Conservation (phyloP, 2,888 invertebrate species). For the Drosophila niveifrons region DNA sequence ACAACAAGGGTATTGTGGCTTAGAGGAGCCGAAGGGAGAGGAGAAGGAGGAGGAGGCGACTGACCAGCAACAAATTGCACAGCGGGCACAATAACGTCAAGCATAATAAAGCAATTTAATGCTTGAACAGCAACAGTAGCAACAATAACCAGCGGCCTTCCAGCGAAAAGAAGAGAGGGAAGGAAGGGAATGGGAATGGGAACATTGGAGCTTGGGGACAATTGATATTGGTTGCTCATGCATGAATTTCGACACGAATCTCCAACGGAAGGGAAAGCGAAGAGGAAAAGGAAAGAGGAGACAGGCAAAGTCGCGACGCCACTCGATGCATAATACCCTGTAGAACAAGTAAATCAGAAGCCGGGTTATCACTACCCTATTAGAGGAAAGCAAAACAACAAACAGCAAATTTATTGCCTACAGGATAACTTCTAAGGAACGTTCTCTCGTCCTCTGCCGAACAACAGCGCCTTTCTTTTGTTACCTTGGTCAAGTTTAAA, state of each 20-base stretch:
- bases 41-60: constrained; percentile 8
- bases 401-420: no score
- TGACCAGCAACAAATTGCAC: constrained; percentile 68
- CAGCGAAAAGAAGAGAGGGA: no score
- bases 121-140: constrained; percentile 61
- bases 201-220: constrained; percentile 21
- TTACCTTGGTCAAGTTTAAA: no score
- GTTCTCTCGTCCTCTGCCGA: no score
- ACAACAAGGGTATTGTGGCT: constrained; percentile 4
- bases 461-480: no score
- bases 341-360: background rate
- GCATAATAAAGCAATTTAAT: constrained; percentile 80
- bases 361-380: background rate
- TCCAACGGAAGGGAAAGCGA: background rate
- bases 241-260: constrained; percentile 65
- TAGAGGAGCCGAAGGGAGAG: background rate
- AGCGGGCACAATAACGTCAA: constrained; percentile 72
- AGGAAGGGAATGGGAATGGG: background rate
- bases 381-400: background rate
- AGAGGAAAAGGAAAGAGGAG: background rate
- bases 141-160: constrained; percentile 43
- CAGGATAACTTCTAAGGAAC: no score
- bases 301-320: constrained; percentile 2
- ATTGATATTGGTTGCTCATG: constrained; percentile 58
- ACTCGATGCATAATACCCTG: background rate